Base-by-base conservation (phyloP, 2,888 invertebrate genomes). In the Cataglyphis rosenhaueri region DNA sequence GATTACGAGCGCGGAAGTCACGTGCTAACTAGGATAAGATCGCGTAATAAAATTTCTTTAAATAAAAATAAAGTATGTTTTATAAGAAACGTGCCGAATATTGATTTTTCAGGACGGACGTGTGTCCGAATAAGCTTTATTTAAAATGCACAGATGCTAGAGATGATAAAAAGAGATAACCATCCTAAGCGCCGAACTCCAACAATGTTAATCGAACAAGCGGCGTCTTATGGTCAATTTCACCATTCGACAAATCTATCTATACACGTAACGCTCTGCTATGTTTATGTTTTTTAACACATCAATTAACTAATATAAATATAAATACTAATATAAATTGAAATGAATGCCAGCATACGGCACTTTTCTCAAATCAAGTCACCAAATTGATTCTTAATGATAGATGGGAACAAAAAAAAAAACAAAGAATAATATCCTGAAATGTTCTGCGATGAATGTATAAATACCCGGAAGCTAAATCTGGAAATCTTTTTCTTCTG, bases 181-280 rank as follows among this genome's bases (percentile, higher is more conserved):
- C 92, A 92, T 92, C 93, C 92, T 85, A 90, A 90, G 87, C 87
- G 89, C 86, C 92, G 88, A 90, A 93, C 93, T 92, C 93, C 91
- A 86, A 38, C 91, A 86, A 38, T 84, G 91, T 91, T 90, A 85
- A 85, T 85, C 87, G 64, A 84, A 32, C 81, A 82, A 90, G 81
- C 81, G 81, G 82, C 86, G 88, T 91, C 87, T 89, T 87, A 87
- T 90, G 87, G 88, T 90, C 90, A 83, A 91, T 87, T 87, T 88
- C 85, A 85, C 61, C 15, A 84, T 85, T 89, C 87, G 92, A 92
- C 73, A 85, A 89, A 91, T 91, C 90, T 89, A 91, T 87, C 90
- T 91, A 89, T 88, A 90, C 85, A 86, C 8, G n/a, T 86, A 91
- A 89, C 87, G 21, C 41, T 66, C n/a, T 65, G 15, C 21, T n/a